Percentiles rank a stretch among this genome's conserved stretches.
Evolutionary conservation across 2,113 vertebrate genomes (phyloP).

Genomic region (Phalacrocorax carbo): DNA sequence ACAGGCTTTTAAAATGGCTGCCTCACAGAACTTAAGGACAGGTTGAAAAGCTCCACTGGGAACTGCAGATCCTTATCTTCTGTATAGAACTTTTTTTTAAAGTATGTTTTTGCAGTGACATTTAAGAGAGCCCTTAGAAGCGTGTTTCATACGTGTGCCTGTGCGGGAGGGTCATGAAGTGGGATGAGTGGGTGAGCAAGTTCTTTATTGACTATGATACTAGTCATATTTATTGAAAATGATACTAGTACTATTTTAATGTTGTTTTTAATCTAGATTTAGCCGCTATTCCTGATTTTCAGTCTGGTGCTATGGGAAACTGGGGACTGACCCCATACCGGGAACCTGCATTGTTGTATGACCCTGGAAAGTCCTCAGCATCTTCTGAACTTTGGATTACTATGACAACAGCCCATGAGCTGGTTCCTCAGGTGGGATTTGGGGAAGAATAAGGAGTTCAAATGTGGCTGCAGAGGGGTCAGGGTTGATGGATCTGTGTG

Average conservation of each 20-base stretch:
- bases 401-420: conserved; percentile 77
- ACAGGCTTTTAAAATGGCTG: background rate
- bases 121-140: background rate
- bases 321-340: conserved; percentile 82
- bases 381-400: conserved; percentile 76
- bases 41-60: background rate
- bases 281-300: conserved; percentile 82
- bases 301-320: conserved; percentile 84
- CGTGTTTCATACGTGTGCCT: background rate
- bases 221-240: no score
- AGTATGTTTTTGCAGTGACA: background rate
- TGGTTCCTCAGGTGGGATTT: conserved; percentile 78
- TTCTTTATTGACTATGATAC: background rate
- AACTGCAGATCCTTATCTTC: background rate
- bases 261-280: conserved; percentile 66
- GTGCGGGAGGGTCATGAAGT: no score
- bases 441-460: background rate
- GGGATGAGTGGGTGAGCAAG: background rate
- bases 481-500: no score
- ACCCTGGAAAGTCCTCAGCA: conserved; percentile 73
- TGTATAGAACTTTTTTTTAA: no score
- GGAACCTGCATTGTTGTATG: conserved; percentile 74
- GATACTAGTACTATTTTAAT: background rate
- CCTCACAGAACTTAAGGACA: background rate
- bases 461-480: no score